Evolutionary conservation across 2,797 vertebrate genomes (phyloP), one percentile per base, ranked within the genome.

Genomic region (Yasuhikotakia modesta): DNA sequence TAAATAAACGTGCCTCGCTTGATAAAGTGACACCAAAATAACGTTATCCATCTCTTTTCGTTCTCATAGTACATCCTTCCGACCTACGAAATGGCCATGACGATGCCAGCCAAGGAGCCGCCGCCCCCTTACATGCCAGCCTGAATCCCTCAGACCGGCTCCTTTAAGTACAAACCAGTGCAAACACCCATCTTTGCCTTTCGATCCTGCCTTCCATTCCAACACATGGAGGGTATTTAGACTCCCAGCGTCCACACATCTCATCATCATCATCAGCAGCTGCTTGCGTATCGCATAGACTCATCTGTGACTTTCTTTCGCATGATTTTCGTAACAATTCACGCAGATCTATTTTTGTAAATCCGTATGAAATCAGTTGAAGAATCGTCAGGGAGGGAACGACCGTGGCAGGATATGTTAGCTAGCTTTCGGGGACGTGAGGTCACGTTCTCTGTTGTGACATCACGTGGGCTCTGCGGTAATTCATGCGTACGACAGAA

Each of bases 1-100:
- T 7, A 39, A 35, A 35, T 35, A 35, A 32, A 35, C 35, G 1
- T 39, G 4, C 5, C 5, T 39, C 10, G 39, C 39, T 8, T 1
- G 60, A 11, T 12, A 21, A 32, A 46, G n/a, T 19, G 6, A 16
- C 32, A 10, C 19, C 16, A 50, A 11, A 48, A 5, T 66, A 8
- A 24, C 55, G 2, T 32, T 11, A 75, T 67, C 27, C 14, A 19
- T 14, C 7, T 17, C 50, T 10, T 87, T 58, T 73, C 57, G 64
- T 10, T 83, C 14, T 24, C 24, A 39, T 46, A 99, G 98, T 99
- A 98, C 84, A 94, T 98, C 85, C 93, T 99, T 87, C 98, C 98
- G 78, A 97, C 96, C 74, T 99, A 99, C 13, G 98, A 99, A 91
- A 99, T 98, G 96, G 97, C 97, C 1, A 93, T 99, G 94, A 99